Percentiles rank a stretch among this genome's conserved stretches.
Evolutionary conservation across 2,113 vertebrate species (phyloP).

Genomic region (Ageneiosus marmoratus): DNA sequence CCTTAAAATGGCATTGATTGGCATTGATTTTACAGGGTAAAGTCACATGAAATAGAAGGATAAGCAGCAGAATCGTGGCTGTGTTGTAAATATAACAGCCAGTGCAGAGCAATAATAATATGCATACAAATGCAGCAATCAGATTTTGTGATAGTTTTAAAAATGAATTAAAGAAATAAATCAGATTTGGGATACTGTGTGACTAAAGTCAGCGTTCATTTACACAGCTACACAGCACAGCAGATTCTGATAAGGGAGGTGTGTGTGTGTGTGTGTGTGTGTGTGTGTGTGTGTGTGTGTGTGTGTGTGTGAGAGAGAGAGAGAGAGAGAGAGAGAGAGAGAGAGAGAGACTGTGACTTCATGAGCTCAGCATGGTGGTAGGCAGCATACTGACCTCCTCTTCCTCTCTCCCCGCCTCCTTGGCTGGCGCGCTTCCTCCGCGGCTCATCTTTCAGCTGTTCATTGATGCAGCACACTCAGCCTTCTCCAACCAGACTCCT

Average conservation of each 20-base stretch:
- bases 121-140: not conserved
- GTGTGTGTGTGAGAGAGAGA: not conserved
- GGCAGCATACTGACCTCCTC: slow-evolving; percentile 22
- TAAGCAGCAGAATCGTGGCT: not conserved
- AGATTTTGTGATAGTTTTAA: not conserved
- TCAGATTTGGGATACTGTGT: not conserved
- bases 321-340: not conserved
- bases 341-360: not conserved
- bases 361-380: slow-evolving; percentile 35
- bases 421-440: slow-evolving; percentile 62
- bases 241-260: not conserved
- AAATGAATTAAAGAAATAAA: slow-evolving; percentile 3
- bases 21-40: not conserved
- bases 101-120: not conserved
- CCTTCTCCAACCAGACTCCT: slow-evolving; percentile 65
- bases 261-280: not conserved
- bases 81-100: not conserved
- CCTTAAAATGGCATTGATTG: not conserved
- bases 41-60: not conserved
- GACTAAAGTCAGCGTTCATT: not conserved
- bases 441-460: slow-evolving; percentile 72
- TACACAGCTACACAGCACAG: not conserved
- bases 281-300: too few relatives aligned
- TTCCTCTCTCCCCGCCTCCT: slow-evolving; percentile 42
- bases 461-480: slow-evolving; percentile 68